Evolutionary conservation across 2,888 invertebrate species (phyloP), one percentile per base, ranked within the genome.

Genomic region (Mythimna vitellina): DNA sequence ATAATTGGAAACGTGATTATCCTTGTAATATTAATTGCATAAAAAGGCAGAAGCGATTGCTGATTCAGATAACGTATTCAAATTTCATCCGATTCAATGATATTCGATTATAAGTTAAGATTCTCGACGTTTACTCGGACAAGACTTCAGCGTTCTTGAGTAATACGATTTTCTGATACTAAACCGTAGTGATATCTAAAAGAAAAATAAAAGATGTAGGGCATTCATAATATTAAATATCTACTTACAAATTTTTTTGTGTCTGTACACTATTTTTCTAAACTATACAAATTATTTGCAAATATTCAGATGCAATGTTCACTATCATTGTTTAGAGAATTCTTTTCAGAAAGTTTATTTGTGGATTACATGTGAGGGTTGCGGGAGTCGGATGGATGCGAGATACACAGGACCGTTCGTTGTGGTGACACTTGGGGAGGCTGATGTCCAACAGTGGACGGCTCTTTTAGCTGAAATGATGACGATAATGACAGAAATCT

Each of bases 81-180:
- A 66, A 76, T 57, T 73, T 78, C 8, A 73, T 73, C 10, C 38
- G 29, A 49, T 64, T 78, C 32, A 63, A 58, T 66, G 17, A 53
- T 53, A 76, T 80, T 80, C 14, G 66, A 70, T 79, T 70, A 57
- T 38, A 81, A 81, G 54, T 69, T 65, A 10, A 46, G 29, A 71
- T 63, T 51, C 49, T n/a, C 29, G 53, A 56, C 42, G 29, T 54
- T 67, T 42, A 58, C 38, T 12, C 22, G n/a, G 32, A 20, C 3
- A 51, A 22, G n/a, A 61, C 20, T 77, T 53, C 17, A n/a, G 2
- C 10, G 10, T 42, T 29, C 32, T 14, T 63, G n/a, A 42, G 12
- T 57, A 22, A 35, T 54, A 29, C 25, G 29, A 56, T 65, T 57
- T 42, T 17, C 10, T 65, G 49, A 54, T 29, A 65, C 56, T 51